Evolutionary conservation across 2,113 vertebrate genomes (phyloP), one percentile per base, ranked within the genome.

Genomic region (Myotis davidii): DNA sequence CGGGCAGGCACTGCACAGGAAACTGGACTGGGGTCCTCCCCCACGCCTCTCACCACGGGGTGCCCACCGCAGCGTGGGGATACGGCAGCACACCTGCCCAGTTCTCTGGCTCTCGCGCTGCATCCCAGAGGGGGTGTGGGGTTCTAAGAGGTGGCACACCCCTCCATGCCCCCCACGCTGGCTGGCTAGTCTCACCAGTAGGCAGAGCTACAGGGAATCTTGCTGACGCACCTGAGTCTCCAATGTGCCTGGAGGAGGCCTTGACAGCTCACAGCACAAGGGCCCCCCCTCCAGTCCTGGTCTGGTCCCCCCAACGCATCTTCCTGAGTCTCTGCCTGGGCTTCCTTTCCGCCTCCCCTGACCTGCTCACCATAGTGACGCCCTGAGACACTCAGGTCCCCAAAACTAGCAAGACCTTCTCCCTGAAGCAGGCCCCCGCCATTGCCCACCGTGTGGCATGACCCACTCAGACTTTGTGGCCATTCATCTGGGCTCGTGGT

Each of bases 1-100:
- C 7, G 27, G 59, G 84, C 37, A 67, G 27, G n/a, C 59, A 6
- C 85, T 11, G 16, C n/a, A 27, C 0, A 20, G 37, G 73, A 67
- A 72, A n/a, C 21, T 2, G 11, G 20, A 27, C 14, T 61, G 6
- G 50, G 59, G 37, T 56, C 65, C n/a, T 48, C 56, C 4, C 2
- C 7, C 11, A 0, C 1, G 5, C 20, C 52, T 23, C 76, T 21
- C 23, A 9, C 7, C 34, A 9, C 0, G 37, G 6, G 1, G 12
- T n/a, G 59, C 16, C 39, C 50, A 9, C 23, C 5, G 21, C 5
- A 8, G 17, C 5, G 8, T 12, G 0, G 23, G 13, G 50, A 10
- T 4, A 11, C 27, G 32, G n/a, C 7, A 4, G 45, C 9, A 29
- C 21, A 52, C 39, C 32, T 23, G 14, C 9, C 34, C 1, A 20